Evolutionary conservation across 2,888 invertebrate genomes (phyloP).

Genomic region (Chironomus tentans): DNA sequence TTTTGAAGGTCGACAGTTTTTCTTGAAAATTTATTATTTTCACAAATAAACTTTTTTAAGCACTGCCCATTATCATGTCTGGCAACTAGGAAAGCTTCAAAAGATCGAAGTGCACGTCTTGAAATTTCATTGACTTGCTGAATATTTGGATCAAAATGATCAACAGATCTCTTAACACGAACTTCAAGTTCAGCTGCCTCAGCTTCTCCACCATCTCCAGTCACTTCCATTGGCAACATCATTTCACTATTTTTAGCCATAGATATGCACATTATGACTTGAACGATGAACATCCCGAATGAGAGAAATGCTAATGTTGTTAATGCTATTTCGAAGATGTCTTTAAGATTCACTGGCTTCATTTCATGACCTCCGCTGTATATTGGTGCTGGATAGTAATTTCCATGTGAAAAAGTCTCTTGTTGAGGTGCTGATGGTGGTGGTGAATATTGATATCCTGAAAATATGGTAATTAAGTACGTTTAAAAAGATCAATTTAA

Average conservation of each 20-base stretch:
- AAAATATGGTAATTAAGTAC: background rate
- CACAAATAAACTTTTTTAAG: slow-evolving; percentile 54
- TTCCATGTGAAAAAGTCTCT: background rate
- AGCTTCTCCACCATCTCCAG: slow-evolving; percentile 29
- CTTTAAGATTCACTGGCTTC: slow-evolving; percentile 55
- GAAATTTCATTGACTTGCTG: slow-evolving; percentile 46
- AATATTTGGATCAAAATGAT: background rate
- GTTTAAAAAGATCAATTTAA: background rate
- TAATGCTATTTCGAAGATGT: slow-evolving; percentile 69
- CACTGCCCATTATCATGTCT: slow-evolving; percentile 49
- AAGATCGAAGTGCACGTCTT: slow-evolving; percentile 46
- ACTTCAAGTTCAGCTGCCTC: slow-evolving; percentile 27
- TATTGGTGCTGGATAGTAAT: background rate
- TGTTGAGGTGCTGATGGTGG: background rate
- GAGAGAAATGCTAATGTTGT: slow-evolving; percentile 73
- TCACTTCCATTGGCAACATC: slow-evolving; percentile 43
- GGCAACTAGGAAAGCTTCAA: slow-evolving; percentile 49
- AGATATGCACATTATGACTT: slow-evolving; percentile 43
- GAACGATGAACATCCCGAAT: slow-evolving; percentile 70
- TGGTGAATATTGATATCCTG: slow-evolving; percentile 12
- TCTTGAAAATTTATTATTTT: slow-evolving; percentile 56
- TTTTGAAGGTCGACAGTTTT: slow-evolving; percentile 47
- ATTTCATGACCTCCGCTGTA: background rate
- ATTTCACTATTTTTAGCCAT: slow-evolving; percentile 34
- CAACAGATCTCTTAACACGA: background rate